phyloP scores from a whole-genome alignment of 2,797 vertebrate genomes.

The Aphelocoma californica region DNA sequence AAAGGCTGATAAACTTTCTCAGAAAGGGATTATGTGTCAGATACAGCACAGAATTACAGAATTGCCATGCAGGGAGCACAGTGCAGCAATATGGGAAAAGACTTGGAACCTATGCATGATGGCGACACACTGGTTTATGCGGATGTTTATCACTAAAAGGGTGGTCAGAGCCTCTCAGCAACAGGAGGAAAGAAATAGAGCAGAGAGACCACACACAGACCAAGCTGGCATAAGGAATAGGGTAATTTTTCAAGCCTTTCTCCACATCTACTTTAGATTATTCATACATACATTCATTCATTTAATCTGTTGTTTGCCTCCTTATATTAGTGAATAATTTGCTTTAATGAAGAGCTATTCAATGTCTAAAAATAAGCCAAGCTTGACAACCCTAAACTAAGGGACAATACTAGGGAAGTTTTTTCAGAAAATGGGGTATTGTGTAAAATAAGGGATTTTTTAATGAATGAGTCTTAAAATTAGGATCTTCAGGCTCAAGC shows the following conservation, averaged over 20 bases:
- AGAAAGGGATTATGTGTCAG: constrained; percentile 9
- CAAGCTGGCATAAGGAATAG: neutral
- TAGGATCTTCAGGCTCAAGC: neutral
- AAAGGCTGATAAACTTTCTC: constrained; percentile 21
- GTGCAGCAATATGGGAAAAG: neutral
- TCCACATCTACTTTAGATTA: neutral
- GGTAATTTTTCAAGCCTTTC: constrained; percentile 14
- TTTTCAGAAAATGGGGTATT: neutral
- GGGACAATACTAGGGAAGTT: neutral
- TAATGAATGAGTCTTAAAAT: neutral
- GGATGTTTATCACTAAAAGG: neutral
- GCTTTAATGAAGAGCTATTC: neutral
- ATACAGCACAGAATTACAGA: neutral
- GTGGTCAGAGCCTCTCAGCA: constrained; percentile 15
- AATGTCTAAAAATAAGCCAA: neutral
- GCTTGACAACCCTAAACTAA: neutral
- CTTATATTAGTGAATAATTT: neutral
- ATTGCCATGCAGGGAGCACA: neutral
- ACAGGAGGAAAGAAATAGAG: constrained; percentile 14
- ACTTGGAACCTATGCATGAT: neutral
- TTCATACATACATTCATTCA: neutral
- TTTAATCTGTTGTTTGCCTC: constrained; percentile 5
- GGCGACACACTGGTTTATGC: neutral
- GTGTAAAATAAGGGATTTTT: neutral
- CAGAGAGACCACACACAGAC: constrained; percentile 18